A percentile compares a stretch with the other conserved stretches of the same genome.
phyloP scores from a whole-genome alignment of 2,113 vertebrate genomes.

The Pteruthius melanotis region DNA sequence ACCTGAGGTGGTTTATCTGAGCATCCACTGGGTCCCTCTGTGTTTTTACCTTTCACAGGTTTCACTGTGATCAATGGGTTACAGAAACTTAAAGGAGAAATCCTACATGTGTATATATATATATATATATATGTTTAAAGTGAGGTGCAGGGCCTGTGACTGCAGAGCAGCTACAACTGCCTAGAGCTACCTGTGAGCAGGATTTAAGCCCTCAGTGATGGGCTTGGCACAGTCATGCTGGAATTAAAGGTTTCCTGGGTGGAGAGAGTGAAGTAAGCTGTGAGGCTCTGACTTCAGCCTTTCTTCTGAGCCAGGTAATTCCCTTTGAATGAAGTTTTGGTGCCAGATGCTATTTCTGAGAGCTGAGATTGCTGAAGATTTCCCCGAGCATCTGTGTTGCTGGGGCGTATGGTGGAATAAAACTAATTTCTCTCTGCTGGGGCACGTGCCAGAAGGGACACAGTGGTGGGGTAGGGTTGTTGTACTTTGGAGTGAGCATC shows the following conservation, averaged over 20 bases:
- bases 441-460: not conserved
- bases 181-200: not conserved
- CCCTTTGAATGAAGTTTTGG: not conserved
- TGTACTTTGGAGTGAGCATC: not conserved
- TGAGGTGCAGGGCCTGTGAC: not conserved
- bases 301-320: not conserved
- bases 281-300: not conserved
- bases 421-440: not conserved
- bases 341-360: not conserved
- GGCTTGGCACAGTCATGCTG: not conserved
- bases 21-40: accelerated
- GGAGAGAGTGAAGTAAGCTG: not conserved
- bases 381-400: not conserved
- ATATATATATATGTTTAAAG: not conserved
- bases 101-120: too few species aligned
- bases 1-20: not conserved
- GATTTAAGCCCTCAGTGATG: accelerated
- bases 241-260: not conserved
- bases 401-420: not conserved
- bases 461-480: not conserved
- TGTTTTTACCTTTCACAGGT: not conserved
- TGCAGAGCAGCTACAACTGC: not conserved
- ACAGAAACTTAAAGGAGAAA: not conserved
- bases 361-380: not conserved
- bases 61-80: not conserved